Base-by-base conservation (phyloP, 2,113 vertebrate species). In the Toxotes chatareus region DNA sequence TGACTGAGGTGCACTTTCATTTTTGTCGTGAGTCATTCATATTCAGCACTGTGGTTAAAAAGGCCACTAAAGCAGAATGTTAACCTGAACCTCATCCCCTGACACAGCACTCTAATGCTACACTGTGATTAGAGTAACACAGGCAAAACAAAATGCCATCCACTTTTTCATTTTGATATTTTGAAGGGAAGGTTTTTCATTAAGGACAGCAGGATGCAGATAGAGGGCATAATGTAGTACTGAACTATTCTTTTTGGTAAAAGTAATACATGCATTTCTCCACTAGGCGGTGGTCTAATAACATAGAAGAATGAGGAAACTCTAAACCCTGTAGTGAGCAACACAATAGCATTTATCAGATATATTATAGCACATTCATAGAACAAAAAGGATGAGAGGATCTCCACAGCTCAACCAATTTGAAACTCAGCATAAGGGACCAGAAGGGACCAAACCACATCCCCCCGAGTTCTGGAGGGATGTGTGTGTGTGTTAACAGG, bases 271-370 rank as follows among this genome's bases (percentile, higher is more conserved):
- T 32, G 1, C 5, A 21, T 64, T 73, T 0, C 1, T 69, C 89
- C 91, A 89, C 89, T 86, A 90, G 91, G 65, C 88, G 83, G 86
- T 46, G 51, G 19, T 83, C 71, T 84, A 76, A 83, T 12, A 38
- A 59, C 69, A 76, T 32, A 64, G 27, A 75, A 69, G 1, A 61
- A 56, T 44, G 0, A 23, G 13, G 21, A 49, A 69, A 56, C 5
- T 10, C 21, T 4, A 31, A n/a, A 34, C 17, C 0, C 8, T 16
- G 44, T 38, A 44, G 27, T 47, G 2, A 34, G 7, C 9, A 59
- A 32, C 23, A 47, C 5, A 49, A 12, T 40, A 13, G 42, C 3
- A 31, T 42, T 4, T n/a, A 31, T 65, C 31, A 67, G 5, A 17
- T 38, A 46, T 64, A 19, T 31, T 76, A 7, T 1, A 40, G 0